Evolutionary conservation across 2,113 vertebrate species (phyloP), one percentile per base, ranked within the genome.

Genomic region (Gadus chalcogrammus): DNA sequence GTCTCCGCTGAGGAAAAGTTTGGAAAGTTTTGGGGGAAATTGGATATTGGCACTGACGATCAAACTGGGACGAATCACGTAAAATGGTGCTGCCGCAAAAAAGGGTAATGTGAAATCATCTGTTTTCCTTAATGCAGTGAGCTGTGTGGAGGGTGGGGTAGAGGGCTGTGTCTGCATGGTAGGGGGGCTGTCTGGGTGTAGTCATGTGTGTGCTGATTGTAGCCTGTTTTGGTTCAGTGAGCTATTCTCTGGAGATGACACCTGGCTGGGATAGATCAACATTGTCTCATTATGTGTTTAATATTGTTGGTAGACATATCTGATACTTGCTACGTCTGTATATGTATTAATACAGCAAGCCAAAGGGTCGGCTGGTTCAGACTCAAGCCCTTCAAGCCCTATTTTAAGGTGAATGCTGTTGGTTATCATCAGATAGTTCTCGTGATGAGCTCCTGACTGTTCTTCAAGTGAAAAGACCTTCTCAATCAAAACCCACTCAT

Each of bases 81-180:
- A 90, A 82, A 61, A 91, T 91, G 88, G 71, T 90, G 71, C 80
- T 86, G 69, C 82, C 83, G 79, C 88, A 87, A 9, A 91, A 86
- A 86, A 87, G 79, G 90, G 88, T 91, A 91, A 91, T 83, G 22
- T 73, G 69, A 82, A 12, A 28, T 62, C 15, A 6, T 61, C 8
- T 61, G 9, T 61, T 66, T 82, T 80, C 66, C 79, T 62, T 61
- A 16, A 74, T 20, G 64, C 35, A 67, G 65, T 70, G 77, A 73
- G 66, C 69, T 61, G 64, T 71, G 59, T 55, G 1, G 3, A 63
- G 61, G 52, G 64, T 70, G 38, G 74, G 79, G 5, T 71, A 7
- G 2, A 18, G 70, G 16, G 64, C 20, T 53, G 42, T 82, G 65
- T 71, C 65, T 80, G 74, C 22, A 42, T 71, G 71, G 66, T 8